Evolutionary conservation across 2,888 invertebrate genomes (phyloP), one percentile per base, ranked within the genome.

Genomic region (Furcula furcula): DNA sequence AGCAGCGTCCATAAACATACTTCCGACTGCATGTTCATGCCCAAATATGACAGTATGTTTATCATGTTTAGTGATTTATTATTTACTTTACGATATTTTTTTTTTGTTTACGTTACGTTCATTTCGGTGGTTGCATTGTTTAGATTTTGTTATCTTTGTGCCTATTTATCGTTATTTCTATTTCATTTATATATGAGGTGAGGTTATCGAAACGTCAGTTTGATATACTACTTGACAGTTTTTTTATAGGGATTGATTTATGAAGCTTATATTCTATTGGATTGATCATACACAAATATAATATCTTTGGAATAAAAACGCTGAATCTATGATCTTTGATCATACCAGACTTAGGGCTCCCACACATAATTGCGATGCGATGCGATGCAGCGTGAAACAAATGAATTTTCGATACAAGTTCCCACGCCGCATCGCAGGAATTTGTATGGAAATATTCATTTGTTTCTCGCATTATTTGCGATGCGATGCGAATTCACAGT

Each of bases 1-100:
- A 90, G 47, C n/a, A 90, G 45, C 2, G 89, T 86, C 79, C 90
- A 84, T 34, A 90, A 47, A 42, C 91, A 79, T 1, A 90, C 76
- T 60, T 91, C 91, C 0, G 84, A 76, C 51, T 90, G 89, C 55
- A 83, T 61, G 36, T 76, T 76, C 69, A 90, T 74, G 16, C 91
- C 90, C 14, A 88, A 54, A 34, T 84, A 86, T 0, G 84, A 79
- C 2, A 87, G 55, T 36, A 86, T 55, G 46, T 86, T 86, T 36
- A 81, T 69, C 85, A 84, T 86, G 38, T 53, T 58, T 38, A 32
- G 31, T 18, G 5, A 10, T 27, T 27, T 16, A 27, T 16, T 27
- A 10, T n/a, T n/a, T n/a, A n/a, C 2, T 23, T 23, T 23, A 20
- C 20, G 26, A 1, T 26, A 14, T 7, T 12, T 7, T 13, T 26